Evolutionary conservation across 1,140 invertebrate species (phyloP).

Genomic region (Rhagoletis zephyria): DNA sequence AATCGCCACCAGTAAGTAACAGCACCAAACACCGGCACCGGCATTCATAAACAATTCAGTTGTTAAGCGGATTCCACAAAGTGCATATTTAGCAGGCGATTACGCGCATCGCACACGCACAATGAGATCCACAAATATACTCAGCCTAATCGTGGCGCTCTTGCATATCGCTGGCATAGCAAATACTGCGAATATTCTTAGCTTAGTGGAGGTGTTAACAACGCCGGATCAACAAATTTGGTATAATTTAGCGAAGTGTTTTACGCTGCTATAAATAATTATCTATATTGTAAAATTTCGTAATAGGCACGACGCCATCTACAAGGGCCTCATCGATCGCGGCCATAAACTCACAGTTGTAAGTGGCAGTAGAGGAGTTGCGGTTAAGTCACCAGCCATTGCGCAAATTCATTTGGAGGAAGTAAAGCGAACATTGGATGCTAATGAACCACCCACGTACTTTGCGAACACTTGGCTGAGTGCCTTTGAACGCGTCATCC

Average conservation of each 20-base stretch:
- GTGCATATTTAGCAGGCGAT: background rate
- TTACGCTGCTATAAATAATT: too few species aligned
- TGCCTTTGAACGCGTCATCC: conserved; percentile 59
- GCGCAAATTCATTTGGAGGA: conserved; percentile 9
- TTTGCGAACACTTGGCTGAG: conserved; percentile 34
- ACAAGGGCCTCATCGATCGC: background rate
- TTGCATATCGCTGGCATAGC: background rate
- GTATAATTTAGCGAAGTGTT: background rate
- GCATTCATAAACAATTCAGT: conserved; percentile 29
- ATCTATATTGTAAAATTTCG: background rate
- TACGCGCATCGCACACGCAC: background rate
- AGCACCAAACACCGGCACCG: background rate
- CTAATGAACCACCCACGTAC: background rate
- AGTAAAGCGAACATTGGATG: background rate
- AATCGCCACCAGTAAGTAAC: background rate
- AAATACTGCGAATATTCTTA: conserved; percentile 23
- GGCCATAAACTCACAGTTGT: conserved; percentile 25
- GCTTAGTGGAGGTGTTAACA: conserved; percentile 23
- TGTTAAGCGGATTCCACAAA: conserved; percentile 5
- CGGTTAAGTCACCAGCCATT: background rate
- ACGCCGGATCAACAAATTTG: conserved; percentile 30
- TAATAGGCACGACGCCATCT: conserved; percentile 10
- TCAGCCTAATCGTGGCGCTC: background rate
- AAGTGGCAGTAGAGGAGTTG: background rate
- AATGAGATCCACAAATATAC: conserved; percentile 13